These are phyloP conservation scores for Sinodicranocentrus sp. DNA, from an alignment of 2,888 invertebrate genomes.

Conservation along the genomic window DNA sequence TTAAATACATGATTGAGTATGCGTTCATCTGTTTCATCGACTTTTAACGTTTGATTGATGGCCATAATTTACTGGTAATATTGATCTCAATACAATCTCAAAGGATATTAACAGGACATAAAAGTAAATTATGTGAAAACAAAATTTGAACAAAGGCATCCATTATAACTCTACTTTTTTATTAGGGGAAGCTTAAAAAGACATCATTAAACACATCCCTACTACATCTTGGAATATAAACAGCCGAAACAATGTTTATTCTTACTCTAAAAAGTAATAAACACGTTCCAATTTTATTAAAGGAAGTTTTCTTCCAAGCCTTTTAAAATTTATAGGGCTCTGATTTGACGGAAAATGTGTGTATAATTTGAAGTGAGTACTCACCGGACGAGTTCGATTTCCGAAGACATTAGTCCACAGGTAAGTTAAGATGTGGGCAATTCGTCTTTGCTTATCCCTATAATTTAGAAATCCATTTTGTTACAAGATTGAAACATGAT, in stretches of 20 bases:
- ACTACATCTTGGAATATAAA: no score
- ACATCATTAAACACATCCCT: no score
- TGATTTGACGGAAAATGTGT: neutral
- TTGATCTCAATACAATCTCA: neutral
- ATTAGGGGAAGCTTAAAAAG: no score
- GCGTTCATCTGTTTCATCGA: neutral
- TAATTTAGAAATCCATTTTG: constrained; percentile 46
- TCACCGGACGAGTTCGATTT: constrained; percentile 61
- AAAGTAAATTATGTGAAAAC: neutral
- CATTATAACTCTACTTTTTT: no score
- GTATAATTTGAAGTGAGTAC: no score
- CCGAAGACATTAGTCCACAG: constrained; percentile 49
- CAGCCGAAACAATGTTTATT: no score
- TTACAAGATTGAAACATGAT: constrained; percentile 48
- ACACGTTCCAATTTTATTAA: constrained; percentile 34
- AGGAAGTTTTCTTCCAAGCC: no score
- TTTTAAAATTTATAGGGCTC: no score
- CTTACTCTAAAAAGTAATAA: no score
- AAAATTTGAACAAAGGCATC: no score
- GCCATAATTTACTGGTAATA: neutral
- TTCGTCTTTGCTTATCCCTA: constrained; percentile 57
- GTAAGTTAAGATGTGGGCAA: constrained; percentile 52
- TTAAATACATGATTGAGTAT: neutral
- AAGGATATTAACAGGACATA: constrained; percentile 12
- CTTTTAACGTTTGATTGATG: neutral